phyloP scores from a whole-genome alignment of 2,888 invertebrate species.

The Drosophila limbata region DNA sequence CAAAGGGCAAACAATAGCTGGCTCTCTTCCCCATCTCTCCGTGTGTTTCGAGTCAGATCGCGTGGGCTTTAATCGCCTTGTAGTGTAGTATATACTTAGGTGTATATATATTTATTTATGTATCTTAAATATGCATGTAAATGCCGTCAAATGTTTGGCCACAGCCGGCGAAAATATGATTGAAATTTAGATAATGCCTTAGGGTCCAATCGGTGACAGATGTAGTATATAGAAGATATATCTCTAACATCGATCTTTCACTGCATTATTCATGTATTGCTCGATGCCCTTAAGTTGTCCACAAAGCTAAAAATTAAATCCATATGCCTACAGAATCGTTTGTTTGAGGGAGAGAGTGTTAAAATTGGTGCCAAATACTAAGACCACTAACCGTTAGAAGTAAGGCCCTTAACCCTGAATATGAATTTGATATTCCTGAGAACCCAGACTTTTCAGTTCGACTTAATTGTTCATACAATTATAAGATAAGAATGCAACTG shows the following conservation, averaged over 20 bases:
- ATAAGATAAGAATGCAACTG: neutral
- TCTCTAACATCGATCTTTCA: conserved; percentile 62
- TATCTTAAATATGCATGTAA: conserved; percentile 47
- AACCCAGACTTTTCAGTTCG: neutral
- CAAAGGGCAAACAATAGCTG: conserved; percentile 62
- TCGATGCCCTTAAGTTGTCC: conserved; percentile 35
- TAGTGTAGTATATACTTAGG: conserved; percentile 27
- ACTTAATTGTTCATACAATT: neutral
- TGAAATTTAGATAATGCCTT: conserved; percentile 72
- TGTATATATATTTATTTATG: conserved; percentile 18
- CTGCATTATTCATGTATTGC: conserved; percentile 70
- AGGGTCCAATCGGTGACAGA: conserved; percentile 22
- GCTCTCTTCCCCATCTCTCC: conserved; percentile 8
- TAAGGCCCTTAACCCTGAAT: conserved; percentile 39
- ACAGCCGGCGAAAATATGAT: conserved; percentile 72
- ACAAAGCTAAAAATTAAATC: conserved; percentile 38
- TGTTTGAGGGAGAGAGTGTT: conserved; percentile 43
- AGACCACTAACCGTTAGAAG: conserved; percentile 28
- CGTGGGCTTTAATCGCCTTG: conserved; percentile 73
- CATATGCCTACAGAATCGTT: conserved; percentile 7
- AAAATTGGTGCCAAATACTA: conserved; percentile 40
- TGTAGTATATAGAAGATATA: conserved; percentile 20
- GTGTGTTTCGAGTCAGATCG: conserved; percentile 30
- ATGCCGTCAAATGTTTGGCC: conserved; percentile 68
- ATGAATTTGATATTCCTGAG: conserved; percentile 31